A percentile compares a stretch with the other conserved stretches of the same genome.
Conservation (phyloP, 2,113 vertebrate species). For the Sylvietta virens region DNA sequence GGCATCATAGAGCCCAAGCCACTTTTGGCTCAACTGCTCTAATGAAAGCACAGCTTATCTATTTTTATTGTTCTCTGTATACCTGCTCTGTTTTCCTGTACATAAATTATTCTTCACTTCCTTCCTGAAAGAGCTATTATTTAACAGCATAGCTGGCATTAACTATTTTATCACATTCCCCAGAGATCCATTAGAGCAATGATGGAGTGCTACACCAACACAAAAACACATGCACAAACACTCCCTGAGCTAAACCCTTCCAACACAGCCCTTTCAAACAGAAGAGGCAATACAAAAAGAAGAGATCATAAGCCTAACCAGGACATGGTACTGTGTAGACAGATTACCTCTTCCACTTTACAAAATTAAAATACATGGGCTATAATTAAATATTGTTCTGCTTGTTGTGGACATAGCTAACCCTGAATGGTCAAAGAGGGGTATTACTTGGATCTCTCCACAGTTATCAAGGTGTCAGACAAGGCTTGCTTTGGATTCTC, state of each 20-base stretch:
- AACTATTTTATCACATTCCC: constrained; percentile 16
- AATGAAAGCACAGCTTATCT: constrained; percentile 26
- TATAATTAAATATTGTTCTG: neutral
- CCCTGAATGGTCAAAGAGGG: neutral
- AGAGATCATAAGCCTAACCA: neutral
- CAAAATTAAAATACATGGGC: neutral
- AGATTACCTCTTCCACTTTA: neutral
- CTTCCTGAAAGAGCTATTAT: constrained; percentile 49
- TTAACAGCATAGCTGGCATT: constrained; percentile 10
- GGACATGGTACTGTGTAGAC: neutral
- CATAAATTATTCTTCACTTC: constrained; percentile 53
- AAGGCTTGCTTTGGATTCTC: neutral
- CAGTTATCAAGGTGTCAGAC: neutral
- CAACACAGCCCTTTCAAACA: rapidly evolving
- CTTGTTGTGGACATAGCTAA: neutral
- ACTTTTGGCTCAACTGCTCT: neutral
- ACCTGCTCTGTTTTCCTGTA: constrained; percentile 26
- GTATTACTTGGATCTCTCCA: neutral
- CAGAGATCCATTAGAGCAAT: constrained; percentile 4
- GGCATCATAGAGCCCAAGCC: neutral
- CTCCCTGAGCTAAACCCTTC: neutral
- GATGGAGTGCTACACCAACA: neutral
- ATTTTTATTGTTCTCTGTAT: constrained; percentile 1
- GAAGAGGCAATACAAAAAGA: neutral
- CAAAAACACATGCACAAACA: neutral